phyloP scores from a whole-genome alignment of 2,797 vertebrate species.

The Alectoris magna region DNA sequence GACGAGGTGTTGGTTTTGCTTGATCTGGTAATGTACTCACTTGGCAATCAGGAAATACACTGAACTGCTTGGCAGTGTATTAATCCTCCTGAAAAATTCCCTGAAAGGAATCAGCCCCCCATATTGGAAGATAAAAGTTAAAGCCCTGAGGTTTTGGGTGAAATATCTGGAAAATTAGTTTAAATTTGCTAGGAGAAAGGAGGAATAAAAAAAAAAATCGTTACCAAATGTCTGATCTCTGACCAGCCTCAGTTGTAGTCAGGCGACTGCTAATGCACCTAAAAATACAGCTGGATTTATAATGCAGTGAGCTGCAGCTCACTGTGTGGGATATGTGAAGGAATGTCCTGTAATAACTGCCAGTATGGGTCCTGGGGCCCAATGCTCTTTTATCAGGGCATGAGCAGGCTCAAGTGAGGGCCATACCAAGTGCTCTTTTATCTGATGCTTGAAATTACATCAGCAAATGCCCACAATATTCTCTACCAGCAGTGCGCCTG shows the following conservation, averaged over 20 bases:
- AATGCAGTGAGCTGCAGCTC: constrained; percentile 28
- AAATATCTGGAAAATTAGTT: constrained; percentile 35
- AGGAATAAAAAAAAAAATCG: not conserved
- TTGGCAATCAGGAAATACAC: not conserved
- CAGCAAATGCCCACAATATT: not conserved
- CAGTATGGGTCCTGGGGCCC: constrained; percentile 55
- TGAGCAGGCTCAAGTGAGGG: not conserved
- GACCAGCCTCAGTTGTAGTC: constrained; percentile 22
- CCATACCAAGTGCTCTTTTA: not conserved
- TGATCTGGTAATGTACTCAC: not conserved
- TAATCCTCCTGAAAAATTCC: not conserved
- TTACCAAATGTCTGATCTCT: constrained; percentile 7
- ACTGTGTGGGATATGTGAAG: constrained; percentile 55
- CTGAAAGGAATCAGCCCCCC: not conserved
- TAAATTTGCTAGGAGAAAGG: not conserved
- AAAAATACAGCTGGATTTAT: constrained; percentile 67
- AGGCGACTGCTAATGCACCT: constrained; percentile 47
- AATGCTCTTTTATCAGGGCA: constrained; percentile 42
- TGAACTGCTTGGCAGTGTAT: not conserved
- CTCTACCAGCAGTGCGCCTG: not conserved
- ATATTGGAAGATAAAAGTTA: not conserved
- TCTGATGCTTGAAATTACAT: not conserved
- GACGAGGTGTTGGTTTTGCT: not conserved
- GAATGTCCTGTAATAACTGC: constrained; percentile 70
- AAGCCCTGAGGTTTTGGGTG: not conserved